phyloP scores from a whole-genome alignment of 2,113 vertebrate species.

The Spizaetus ornatus region DNA sequence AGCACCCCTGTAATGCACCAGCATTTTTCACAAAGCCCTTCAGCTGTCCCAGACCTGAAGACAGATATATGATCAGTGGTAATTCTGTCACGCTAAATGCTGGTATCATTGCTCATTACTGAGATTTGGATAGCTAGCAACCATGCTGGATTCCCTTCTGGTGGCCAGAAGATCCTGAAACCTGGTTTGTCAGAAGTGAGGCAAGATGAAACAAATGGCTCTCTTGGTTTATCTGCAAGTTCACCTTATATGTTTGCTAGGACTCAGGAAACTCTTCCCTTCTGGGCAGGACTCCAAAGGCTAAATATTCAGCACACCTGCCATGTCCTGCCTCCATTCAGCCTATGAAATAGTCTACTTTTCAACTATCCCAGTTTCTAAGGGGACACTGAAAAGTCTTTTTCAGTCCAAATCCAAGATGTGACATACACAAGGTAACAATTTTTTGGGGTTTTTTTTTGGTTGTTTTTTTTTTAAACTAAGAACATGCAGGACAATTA shows the following conservation, averaged over 20 bases:
- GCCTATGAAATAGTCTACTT: background rate
- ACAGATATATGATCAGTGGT: background rate
- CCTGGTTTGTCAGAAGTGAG: background rate
- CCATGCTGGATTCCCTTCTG: background rate
- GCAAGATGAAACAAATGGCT: background rate
- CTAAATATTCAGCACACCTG: background rate
- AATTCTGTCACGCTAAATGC: background rate
- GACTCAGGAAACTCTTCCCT: background rate
- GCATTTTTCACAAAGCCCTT: background rate
- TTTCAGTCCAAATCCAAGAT: background rate
- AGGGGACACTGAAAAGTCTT: background rate
- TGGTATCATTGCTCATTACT: background rate
- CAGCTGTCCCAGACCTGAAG: background rate
- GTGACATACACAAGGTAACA: background rate
- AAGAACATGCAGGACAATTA: background rate
- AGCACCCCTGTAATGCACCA: background rate
- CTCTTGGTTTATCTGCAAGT: background rate
- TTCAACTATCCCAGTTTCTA: background rate
- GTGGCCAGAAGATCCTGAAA: background rate
- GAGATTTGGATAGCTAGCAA: background rate
- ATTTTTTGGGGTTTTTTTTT: background rate
- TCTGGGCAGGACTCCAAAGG: background rate
- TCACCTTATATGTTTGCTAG: background rate
- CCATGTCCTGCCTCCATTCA: background rate
- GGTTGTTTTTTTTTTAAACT: background rate